Conservation (phyloP, 2,888 invertebrate genomes). For the Euphydryas editha region DNA sequence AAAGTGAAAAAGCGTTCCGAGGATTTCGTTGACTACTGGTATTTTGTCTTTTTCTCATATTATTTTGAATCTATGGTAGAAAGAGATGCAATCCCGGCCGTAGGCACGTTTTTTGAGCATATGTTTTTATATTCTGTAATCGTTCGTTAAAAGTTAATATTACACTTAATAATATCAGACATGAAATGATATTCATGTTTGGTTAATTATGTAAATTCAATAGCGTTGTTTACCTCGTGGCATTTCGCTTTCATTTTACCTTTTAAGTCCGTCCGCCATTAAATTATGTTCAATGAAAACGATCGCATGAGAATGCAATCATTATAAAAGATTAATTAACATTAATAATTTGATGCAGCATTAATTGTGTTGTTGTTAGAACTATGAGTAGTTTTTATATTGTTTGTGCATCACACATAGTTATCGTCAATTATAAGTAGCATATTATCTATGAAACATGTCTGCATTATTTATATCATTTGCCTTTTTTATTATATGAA, state of each 20-base stretch:
- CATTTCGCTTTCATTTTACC: slow-evolving; percentile 56
- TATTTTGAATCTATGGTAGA: too few relatives aligned
- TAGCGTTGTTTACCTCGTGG: slow-evolving; percentile 41
- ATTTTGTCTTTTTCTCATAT: too few relatives aligned
- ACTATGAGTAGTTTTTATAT: background rate
- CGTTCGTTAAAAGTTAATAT: slow-evolving; percentile 5
- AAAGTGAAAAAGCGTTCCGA: too few relatives aligned
- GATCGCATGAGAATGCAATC: slow-evolving; percentile 55
- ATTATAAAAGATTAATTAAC: slow-evolving; percentile 44
- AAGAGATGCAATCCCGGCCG: too few relatives aligned
- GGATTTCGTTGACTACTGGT: too few relatives aligned
- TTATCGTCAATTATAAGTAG: background rate
- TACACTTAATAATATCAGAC: slow-evolving; percentile 9
- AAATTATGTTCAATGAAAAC: slow-evolving; percentile 49
- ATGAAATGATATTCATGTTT: slow-evolving; percentile 24
- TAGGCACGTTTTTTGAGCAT: background rate
- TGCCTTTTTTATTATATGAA: background rate
- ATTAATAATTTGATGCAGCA: slow-evolving; percentile 14
- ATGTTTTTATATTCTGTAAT: background rate
- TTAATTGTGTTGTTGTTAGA: slow-evolving; percentile 12
- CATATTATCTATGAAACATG: background rate
- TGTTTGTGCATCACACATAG: background rate
- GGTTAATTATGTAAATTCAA: slow-evolving; percentile 33
- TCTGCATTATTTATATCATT: background rate
- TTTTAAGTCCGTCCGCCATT: slow-evolving; percentile 58